Percentiles rank a stretch among this genome's conserved stretches.
Conservation (phyloP, 2,888 invertebrate species). For the Caenorhabditis doughertyi region DNA sequence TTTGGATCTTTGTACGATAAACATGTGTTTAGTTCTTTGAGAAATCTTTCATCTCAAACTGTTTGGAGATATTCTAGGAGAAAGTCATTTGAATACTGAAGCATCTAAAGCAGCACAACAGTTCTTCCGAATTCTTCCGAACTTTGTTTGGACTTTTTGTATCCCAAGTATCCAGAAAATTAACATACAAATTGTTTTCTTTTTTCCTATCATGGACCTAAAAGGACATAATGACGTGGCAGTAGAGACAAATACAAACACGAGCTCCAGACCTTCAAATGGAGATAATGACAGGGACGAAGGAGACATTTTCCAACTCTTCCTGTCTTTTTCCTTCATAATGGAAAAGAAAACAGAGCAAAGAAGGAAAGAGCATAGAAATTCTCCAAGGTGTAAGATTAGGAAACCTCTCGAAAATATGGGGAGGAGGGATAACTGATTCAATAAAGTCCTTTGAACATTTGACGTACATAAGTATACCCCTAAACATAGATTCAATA, state of each 20-base stretch:
- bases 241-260: too few relatives aligned
- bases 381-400: background rate
- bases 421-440: background rate
- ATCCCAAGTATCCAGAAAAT: background rate
- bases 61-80: background rate
- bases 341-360: background rate
- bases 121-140: background rate
- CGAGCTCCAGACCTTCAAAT: slow-evolving; percentile 2
- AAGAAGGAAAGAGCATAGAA: background rate
- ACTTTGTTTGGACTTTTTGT: background rate
- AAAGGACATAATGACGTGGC: slow-evolving; percentile 21
- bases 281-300: slow-evolving; percentile 13
- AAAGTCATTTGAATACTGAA: too few relatives aligned
- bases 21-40: background rate
- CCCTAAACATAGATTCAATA: slow-evolving; percentile 2
- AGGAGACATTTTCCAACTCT: background rate
- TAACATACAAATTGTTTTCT: slow-evolving; percentile 2
- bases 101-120: background rate
- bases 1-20: background rate
- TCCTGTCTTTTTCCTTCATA: too few relatives aligned
- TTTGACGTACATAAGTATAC: slow-evolving; percentile 3
- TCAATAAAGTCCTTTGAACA: background rate
- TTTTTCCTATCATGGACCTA: background rate
- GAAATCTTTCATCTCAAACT: background rate
- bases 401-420: background rate